phyloP scores from a whole-genome alignment of 2,888 invertebrate species.

The Heteromyza rotundicornis region DNA sequence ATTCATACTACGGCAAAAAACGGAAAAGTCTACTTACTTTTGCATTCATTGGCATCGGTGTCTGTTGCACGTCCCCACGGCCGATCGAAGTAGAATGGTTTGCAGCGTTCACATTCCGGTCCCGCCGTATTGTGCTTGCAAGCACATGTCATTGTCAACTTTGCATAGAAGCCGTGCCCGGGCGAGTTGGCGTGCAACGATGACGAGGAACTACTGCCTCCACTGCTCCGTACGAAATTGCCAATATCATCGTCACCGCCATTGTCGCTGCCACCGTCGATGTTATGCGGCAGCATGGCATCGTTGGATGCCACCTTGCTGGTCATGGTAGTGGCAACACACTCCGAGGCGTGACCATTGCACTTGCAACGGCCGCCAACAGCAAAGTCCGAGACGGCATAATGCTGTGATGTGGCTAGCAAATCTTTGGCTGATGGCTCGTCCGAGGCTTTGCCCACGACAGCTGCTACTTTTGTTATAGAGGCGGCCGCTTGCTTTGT shows the following conservation, averaged over 20 bases:
- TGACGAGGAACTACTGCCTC: background rate
- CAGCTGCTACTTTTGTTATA: slow-evolving; percentile 51
- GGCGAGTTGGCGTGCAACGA: background rate
- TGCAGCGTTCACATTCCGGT: slow-evolving; percentile 97
- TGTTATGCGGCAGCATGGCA: slow-evolving; percentile 12
- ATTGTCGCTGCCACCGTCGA: slow-evolving; percentile 63
- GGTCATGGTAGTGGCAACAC: slow-evolving; percentile 72
- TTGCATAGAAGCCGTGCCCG: slow-evolving; percentile 34
- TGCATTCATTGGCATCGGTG: slow-evolving; percentile 96
- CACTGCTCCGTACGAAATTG: slow-evolving; percentile 36
- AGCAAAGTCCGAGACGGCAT: slow-evolving; percentile 95
- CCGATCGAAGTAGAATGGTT: slow-evolving; percentile 97
- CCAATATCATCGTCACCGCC: slow-evolving; percentile 60
- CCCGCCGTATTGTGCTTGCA: slow-evolving; percentile 99
- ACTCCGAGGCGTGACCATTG: slow-evolving; percentile 97
- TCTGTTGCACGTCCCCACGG: slow-evolving; percentile 98
- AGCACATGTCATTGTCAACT: slow-evolving; percentile 81
- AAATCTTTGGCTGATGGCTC: slow-evolving; percentile 42
- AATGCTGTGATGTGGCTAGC: slow-evolving; percentile 73
- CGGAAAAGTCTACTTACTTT: slow-evolving; percentile 81
- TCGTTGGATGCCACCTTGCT: slow-evolving; percentile 34
- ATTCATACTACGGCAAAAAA: background rate
- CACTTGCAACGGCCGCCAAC: slow-evolving; percentile 99
- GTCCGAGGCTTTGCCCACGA: slow-evolving; percentile 46
- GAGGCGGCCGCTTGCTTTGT: slow-evolving; percentile 57